phyloP scores from a whole-genome alignment of 2,888 invertebrate species.

The Drosophila yooni region DNA sequence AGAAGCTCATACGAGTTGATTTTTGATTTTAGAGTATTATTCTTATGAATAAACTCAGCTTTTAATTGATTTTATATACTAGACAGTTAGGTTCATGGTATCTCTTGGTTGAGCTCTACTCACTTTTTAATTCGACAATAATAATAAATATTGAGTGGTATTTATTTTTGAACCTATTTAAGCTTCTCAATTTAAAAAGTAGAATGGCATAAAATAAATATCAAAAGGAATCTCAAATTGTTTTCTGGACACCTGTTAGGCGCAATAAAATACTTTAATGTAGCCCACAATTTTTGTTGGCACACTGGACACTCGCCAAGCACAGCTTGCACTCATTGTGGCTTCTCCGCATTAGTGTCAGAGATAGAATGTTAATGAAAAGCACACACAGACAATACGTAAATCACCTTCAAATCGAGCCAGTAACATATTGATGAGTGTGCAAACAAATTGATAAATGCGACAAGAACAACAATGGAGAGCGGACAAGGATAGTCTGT shows the following conservation, averaged over 20 bases:
- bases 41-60: neutral
- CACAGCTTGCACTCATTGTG: neutral
- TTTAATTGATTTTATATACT: neutral
- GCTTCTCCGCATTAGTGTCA: neutral
- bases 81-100: neutral
- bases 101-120: neutral
- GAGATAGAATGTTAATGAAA: slow-evolving; percentile 42
- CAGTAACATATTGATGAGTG: slow-evolving; percentile 64
- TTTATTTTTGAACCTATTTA: neutral
- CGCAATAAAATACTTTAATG: neutral
- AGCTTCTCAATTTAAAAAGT: neutral
- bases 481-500: neutral
- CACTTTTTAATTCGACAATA: neutral
- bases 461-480: slow-evolving; percentile 43
- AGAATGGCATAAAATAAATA: neutral
- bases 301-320: neutral
- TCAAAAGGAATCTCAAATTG: neutral
- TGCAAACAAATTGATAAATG: slow-evolving; percentile 75
- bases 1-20: neutral
- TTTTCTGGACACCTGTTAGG: neutral
- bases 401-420: slow-evolving; percentile 23
- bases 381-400: slow-evolving; percentile 2
- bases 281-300: slow-evolving; percentile 19
- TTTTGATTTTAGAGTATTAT: neutral
- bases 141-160: neutral